phyloP scores from a whole-genome alignment of 2,888 invertebrate genomes.

The Cephus runcator region DNA sequence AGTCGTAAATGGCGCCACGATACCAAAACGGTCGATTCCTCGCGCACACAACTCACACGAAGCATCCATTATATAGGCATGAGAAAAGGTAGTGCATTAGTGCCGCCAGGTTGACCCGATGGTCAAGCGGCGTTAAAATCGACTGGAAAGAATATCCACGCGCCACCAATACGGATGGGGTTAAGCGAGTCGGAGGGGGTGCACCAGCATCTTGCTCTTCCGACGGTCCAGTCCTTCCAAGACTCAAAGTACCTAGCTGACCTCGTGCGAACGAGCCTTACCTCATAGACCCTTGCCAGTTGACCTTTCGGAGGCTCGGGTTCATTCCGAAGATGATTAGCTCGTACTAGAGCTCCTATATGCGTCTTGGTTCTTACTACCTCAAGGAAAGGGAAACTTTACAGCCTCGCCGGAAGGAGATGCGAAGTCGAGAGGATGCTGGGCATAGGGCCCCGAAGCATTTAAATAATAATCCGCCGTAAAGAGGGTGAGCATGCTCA shows the following conservation, averaged over 20 bases:
- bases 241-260: background rate
- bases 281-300: constrained; percentile 30
- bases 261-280: constrained; percentile 32
- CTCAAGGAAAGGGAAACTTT: constrained; percentile 12
- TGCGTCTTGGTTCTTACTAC: background rate
- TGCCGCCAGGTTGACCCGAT: constrained; percentile 51
- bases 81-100: constrained; percentile 47
- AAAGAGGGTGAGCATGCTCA: constrained; percentile 42
- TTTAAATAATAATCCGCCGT: constrained; percentile 56
- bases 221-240: background rate
- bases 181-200: background rate
- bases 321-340: background rate
- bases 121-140: constrained; percentile 26
- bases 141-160: constrained; percentile 14
- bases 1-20: constrained; percentile 38
- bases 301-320: constrained; percentile 20
- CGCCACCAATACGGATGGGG: constrained; percentile 13
- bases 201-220: background rate
- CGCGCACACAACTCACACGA: constrained; percentile 6
- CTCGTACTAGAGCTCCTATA: background rate
- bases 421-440: constrained; percentile 21
- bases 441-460: constrained; percentile 32
- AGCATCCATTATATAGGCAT: constrained; percentile 41
- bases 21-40: constrained; percentile 31
- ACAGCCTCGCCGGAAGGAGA: constrained; percentile 29